These are phyloP conservation scores for Serripes groenlandicus DNA, from an alignment of 2,888 invertebrate species.

Conservation along the genomic window DNA sequence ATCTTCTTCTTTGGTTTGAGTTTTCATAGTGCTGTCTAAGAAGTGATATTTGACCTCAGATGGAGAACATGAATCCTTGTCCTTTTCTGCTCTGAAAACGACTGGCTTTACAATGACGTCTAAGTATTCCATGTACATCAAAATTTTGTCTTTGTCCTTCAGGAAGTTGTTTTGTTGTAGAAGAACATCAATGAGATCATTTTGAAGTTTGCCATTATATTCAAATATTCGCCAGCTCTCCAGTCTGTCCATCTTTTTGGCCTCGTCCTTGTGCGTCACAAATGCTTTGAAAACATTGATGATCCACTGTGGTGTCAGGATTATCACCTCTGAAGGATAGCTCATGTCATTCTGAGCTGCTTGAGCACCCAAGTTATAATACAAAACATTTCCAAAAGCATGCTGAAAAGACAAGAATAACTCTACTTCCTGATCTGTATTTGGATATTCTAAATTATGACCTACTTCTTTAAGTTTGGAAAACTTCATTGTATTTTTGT, in stretches of 20 bases:
- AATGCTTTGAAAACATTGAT: slow-evolving; percentile 56
- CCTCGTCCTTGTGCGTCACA: slow-evolving; percentile 33
- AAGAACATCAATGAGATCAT: neutral
- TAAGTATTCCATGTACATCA: slow-evolving; percentile 54
- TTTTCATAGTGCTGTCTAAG: neutral
- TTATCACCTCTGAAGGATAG: slow-evolving; percentile 24
- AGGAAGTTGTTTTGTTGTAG: neutral
- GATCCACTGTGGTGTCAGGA: slow-evolving; percentile 56
- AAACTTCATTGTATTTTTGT: slow-evolving; percentile 36
- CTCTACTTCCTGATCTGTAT: slow-evolving; percentile 14
- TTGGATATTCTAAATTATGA: slow-evolving; percentile 25
- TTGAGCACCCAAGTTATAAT: slow-evolving; percentile 41
- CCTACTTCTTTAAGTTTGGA: slow-evolving; percentile 16
- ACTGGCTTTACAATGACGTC: slow-evolving; percentile 54
- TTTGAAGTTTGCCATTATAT: neutral
- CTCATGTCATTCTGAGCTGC: slow-evolving; percentile 26
- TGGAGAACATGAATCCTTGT: neutral
- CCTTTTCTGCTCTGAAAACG: neutral
- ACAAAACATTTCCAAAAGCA: slow-evolving; percentile 48
- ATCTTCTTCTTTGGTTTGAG: neutral
- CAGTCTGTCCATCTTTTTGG: slow-evolving; percentile 20
- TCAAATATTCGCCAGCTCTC: neutral
- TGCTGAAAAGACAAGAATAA: slow-evolving; percentile 46
- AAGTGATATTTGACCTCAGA: neutral
- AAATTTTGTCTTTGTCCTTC: slow-evolving; percentile 25